phyloP scores from a whole-genome alignment of 2,113 vertebrate genomes.

The Ptychochromis oligacanthus region DNA sequence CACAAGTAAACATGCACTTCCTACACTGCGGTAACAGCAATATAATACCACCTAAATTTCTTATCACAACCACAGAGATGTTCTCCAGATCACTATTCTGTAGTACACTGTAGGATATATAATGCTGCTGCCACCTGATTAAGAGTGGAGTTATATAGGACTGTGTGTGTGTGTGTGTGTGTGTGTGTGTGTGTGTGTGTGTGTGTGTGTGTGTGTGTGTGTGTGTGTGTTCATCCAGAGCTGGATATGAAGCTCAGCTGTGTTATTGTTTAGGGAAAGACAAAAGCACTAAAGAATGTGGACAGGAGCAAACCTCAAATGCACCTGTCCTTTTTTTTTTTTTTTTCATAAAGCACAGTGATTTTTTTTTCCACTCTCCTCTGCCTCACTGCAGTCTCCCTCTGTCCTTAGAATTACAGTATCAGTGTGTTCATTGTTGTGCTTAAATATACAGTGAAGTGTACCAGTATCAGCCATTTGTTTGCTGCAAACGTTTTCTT shows the following conservation, averaged over 20 bases:
- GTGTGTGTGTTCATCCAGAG: not conserved
- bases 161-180: not conserved
- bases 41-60: conserved; percentile 18
- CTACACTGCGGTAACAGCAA: conserved; percentile 29
- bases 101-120: not conserved
- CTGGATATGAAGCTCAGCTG: not conserved
- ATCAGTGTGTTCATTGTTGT: not conserved
- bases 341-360: not conserved
- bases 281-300: not conserved
- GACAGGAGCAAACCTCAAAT: not conserved
- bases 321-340: not conserved
- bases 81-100: not conserved
- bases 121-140: not conserved
- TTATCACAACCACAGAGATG: conserved; percentile 5
- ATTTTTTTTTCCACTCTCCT: not conserved
- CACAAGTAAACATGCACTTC: not conserved
- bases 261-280: conserved; percentile 25
- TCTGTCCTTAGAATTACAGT: not conserved
- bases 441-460: not conserved
- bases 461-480: not conserved
- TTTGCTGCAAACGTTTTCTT: not conserved
- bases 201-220: not conserved
- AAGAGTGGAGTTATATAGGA: not conserved
- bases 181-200: not conserved
- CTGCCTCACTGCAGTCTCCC: not conserved